Evolutionary conservation across 2,888 invertebrate genomes (phyloP), one percentile per base, ranked within the genome.

Genomic region (Polyommatus iphigenia): DNA sequence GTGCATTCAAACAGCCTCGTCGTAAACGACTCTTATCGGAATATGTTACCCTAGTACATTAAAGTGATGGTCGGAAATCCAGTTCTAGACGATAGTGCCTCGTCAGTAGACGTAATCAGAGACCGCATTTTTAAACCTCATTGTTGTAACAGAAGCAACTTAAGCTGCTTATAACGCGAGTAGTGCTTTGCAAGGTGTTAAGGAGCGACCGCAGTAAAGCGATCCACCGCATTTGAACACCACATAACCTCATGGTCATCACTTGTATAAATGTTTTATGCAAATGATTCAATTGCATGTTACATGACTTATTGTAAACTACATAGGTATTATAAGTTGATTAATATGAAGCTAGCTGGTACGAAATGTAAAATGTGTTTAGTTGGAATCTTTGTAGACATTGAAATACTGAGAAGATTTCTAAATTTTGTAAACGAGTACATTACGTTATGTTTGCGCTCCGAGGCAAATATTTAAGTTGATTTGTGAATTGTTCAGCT

Each of bases 401-500:
- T 62, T 62, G 20, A 24, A 62, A 62, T 24, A 20, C 13, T 62
- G 1, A 24, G 3, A 24, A 8, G 0, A 62, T 59, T 20, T 59
- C 59, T 3, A 62, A 13, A 24, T 24, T 10, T 24, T 20, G 62
- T 62, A 62, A 7, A 20, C 62, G 24, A 62, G 8, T 62, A 24
- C 2, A 67, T 29, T 2, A 67, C 67, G 15, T 67, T 67, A 29
- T 67, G 32, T 67, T 15, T 32, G 2, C 67, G 29, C 2, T 32
- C 10, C 59, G 54, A 50, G 57, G n/a, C n/a, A 71, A 54, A 29
- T 76, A 76, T 54, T 76, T 72, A 76, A 71, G 59, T 54, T 79
- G 20, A 75, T 36, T 78, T 77, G 50, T 89, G 87, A 50, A 78
- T 73, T 87, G 90, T 89, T 78, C 87, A 92, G 91, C 84, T 83